phyloP scores from a whole-genome alignment of 2,113 vertebrate genomes.

The Delphinapterus leucas region DNA sequence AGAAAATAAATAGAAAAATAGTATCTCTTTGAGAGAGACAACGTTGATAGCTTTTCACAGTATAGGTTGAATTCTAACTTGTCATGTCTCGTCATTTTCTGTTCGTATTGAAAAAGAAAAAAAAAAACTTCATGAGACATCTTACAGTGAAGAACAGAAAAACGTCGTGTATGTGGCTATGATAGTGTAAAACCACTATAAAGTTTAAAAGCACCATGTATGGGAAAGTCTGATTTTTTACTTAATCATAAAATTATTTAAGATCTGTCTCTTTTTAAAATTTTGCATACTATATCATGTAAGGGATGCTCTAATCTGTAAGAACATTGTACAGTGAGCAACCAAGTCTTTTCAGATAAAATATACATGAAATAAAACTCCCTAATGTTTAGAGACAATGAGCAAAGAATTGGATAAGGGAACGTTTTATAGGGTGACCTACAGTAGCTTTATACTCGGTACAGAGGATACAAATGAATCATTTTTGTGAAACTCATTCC shows the following conservation, averaged over 20 bases:
- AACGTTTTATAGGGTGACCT: background rate
- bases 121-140: background rate
- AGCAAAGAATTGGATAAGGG: background rate
- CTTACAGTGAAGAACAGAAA: background rate
- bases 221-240: background rate
- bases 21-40: background rate
- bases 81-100: background rate
- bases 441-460: background rate
- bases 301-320: background rate
- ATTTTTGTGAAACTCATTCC: background rate
- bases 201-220: background rate
- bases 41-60: background rate
- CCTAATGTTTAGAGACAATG: background rate
- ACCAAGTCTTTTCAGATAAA: background rate
- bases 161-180: fast-evolving
- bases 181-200: background rate
- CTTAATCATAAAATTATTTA: background rate
- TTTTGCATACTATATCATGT: background rate
- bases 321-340: background rate
- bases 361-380: background rate
- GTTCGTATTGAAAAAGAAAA: background rate
- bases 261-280: background rate
- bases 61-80: conserved; percentile 17
- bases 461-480: background rate
- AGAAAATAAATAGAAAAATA: background rate